Base-by-base conservation (phyloP, 2,113 vertebrate genomes). In the Balaenoptera acutorostrata region DNA sequence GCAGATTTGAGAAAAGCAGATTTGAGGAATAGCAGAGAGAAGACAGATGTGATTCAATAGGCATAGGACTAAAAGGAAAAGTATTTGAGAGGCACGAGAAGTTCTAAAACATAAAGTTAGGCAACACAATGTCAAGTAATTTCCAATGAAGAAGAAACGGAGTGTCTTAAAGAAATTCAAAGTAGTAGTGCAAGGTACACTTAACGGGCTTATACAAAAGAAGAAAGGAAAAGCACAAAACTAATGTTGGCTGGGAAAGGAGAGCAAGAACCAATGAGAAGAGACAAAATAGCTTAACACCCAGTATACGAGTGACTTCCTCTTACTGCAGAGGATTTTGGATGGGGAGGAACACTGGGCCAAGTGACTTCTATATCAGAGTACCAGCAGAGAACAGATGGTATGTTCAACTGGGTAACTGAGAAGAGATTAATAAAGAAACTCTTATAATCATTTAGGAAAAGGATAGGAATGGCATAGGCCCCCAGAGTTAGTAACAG, bases 401-500 rank as follows among this genome's bases (percentile, higher is more conserved):
- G 78, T 21, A 23, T 66, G 78, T 72, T 95, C 61, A 86, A 74
- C 64, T 74, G 63, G 84, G 66, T 86, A 52, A 80, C 44, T 80
- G 90, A 97, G 49, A 81, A 59, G 80, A 74, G 90, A 90, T 86
- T 84, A 84, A 78, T 63, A 96, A 93, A 72, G 91, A 85, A 86
- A 68, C 27, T 68, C 80, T 85, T 63, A 80, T 41, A 68, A 88
- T 87, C 75, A 69, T 92, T 75, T 94, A 88, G 39, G 39, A 74
- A 95, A 46, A 46, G 29, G 59, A 55, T 36, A 44, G 33, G 57
- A 86, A 80, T 20, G 57, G 25, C 21, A 5, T 41, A 49, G 89
- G 41, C 33, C 77, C 36, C 83, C 36, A 14, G 44, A 55, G 75
- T 88, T 87, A 82, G 66, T 15, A 82, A 93, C 41, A 39, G 49